phyloP scores from a whole-genome alignment of 2,113 vertebrate species.

The Panurus biarmicus region DNA sequence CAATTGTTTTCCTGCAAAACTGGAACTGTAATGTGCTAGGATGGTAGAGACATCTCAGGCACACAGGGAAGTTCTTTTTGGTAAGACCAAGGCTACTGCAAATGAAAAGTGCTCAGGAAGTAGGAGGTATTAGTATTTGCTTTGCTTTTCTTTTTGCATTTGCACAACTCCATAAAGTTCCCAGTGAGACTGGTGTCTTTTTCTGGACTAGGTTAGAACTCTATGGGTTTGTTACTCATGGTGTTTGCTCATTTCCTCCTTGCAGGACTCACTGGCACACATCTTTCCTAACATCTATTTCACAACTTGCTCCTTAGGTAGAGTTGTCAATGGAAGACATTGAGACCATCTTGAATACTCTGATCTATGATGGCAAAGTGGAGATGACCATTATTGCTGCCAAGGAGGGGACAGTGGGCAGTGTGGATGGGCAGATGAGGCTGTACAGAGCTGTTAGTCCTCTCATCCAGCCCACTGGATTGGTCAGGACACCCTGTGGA shows the following conservation, averaged over 20 bases:
- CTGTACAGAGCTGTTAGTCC: conserved; percentile 86
- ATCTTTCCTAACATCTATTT: neutral
- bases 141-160: neutral
- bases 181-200: neutral
- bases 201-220: neutral
- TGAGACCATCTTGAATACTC: conserved; percentile 96
- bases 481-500: conserved; percentile 90
- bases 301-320: conserved; percentile 72
- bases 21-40: neutral
- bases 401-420: conserved; percentile 92
- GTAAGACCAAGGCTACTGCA: neutral
- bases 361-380: conserved; percentile 97
- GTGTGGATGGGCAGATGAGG: conserved; percentile 94
- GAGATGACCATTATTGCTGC: conserved; percentile 96
- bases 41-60: neutral
- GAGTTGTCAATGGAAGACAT: conserved; percentile 99
- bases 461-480: conserved; percentile 85
- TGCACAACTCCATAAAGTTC: neutral
- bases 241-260: neutral
- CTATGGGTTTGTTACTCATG: neutral
- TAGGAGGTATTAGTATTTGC: neutral
- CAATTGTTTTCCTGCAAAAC: neutral
- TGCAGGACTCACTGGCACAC: neutral
- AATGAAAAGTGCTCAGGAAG: neutral
- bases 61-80: neutral